Evolutionary conservation across 2,888 invertebrate genomes (phyloP), one percentile per base, ranked within the genome.

Genomic region (Nycteola revayana): DNA sequence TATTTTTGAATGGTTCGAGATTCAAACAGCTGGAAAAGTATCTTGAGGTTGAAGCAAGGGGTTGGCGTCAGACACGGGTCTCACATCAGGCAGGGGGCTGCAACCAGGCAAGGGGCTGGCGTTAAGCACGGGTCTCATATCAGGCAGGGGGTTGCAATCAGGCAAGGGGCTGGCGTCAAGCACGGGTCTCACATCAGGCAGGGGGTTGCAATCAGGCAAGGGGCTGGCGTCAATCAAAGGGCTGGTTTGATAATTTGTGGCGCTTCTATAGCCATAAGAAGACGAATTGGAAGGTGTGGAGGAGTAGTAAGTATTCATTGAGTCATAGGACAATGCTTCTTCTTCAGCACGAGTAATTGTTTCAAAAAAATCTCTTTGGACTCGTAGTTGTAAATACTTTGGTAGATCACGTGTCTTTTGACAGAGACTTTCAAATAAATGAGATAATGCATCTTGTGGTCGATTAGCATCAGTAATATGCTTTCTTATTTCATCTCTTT

Each of bases 11-110:
- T 30, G 30, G 35, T 36, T 36, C 25, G 29, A 36, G 27, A 36
- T 36, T 36, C 23, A 27, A 36, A 36, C 36, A 36, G 32, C 36
- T 32, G 36, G 32, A 31, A 36, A 29, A 22, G 36, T 36, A 36
- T 36, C 14, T 36, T 31, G 36, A 36, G 36, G 36, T 36, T 36
- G 36, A 36, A 26, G 36, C 36, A 31, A 36, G 31, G 22, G 31
- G 36, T 26, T n/a, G n/a, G n/a, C n/a, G n/a, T n/a, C n/a, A n/a
- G n/a, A n/a, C n/a, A n/a, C n/a, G n/a, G n/a, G n/a, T n/a, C n/a
- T n/a, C n/a, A n/a, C n/a, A n/a, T n/a, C n/a, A n/a, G n/a, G n/a
- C n/a, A n/a, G n/a, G n/a, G n/a, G n/a, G n/a, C n/a, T n/a, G n/a
- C n/a, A n/a, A n/a, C n/a, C n/a, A n/a, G n/a, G n/a, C n/a, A n/a